Evolutionary conservation across 2,888 invertebrate species (phyloP).

Genomic region (Pachydiplax longipennis): DNA sequence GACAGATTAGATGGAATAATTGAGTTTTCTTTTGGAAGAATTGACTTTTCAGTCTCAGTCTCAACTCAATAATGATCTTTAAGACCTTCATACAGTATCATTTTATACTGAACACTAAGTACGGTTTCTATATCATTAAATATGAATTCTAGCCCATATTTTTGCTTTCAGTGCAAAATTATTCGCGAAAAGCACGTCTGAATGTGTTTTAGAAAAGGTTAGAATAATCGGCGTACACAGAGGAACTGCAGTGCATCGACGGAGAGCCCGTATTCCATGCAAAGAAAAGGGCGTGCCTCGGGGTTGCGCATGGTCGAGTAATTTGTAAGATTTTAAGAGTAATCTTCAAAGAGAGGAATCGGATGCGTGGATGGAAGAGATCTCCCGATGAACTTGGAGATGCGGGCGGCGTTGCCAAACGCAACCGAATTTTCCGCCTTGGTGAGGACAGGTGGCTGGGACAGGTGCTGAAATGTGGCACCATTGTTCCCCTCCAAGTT

Average conservation of each 20-base stretch:
- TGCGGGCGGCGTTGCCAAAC: conserved; percentile 39
- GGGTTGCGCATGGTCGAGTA: neutral
- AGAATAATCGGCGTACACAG: too few species aligned
- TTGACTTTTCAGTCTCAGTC: too few species aligned
- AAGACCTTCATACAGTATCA: too few species aligned
- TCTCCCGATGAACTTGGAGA: neutral
- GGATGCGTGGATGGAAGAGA: neutral
- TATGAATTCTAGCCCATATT: too few species aligned
- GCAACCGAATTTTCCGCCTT: conserved; percentile 30
- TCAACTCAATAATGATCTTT: too few species aligned
- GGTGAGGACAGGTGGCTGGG: conserved; percentile 25
- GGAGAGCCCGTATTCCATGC: neutral
- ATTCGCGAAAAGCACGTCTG: too few species aligned
- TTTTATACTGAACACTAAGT: too few species aligned
- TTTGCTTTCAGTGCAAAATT: too few species aligned
- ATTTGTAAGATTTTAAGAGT: neutral
- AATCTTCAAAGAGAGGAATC: neutral
- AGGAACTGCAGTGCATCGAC: neutral
- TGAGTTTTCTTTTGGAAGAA: too few species aligned
- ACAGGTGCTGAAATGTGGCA: conserved; percentile 37
- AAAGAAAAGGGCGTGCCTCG: neutral
- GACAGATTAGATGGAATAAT: too few species aligned
- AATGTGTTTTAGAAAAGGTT: too few species aligned
- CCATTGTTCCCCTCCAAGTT: conserved; percentile 15
- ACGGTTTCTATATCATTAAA: too few species aligned